Evolutionary conservation across 2,113 vertebrate species (phyloP).

Genomic region (Columbina picui): DNA sequence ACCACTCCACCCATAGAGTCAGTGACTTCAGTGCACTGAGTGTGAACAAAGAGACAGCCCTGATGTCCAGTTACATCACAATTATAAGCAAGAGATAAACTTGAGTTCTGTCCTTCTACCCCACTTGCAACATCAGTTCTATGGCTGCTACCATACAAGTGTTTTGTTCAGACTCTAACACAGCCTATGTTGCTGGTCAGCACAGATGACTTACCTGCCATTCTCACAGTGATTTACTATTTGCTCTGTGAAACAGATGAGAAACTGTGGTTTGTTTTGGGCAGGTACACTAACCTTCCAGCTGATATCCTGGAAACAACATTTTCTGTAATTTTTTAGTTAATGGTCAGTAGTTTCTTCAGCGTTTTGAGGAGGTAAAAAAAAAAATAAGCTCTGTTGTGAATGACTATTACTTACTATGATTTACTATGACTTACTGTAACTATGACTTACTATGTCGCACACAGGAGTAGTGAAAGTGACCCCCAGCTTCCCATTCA

Average conservation of each 20-base stretch:
- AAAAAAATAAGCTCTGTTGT: not conserved
- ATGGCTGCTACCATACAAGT: not conserved
- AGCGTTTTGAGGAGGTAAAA: not conserved
- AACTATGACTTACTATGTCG: not conserved
- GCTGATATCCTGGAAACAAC: not conserved
- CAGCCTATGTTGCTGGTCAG: not conserved
- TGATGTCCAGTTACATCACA: not conserved
- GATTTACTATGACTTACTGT: too few species aligned
- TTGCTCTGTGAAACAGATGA: not conserved
- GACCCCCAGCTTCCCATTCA: not conserved
- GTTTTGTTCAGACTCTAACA: not conserved
- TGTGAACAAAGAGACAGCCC: not conserved
- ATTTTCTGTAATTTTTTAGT: not conserved
- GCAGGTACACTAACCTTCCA: not conserved
- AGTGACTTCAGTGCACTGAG: not conserved
- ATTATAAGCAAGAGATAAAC: not conserved
- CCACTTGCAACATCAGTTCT: fast-evolving
- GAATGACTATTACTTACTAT: not conserved
- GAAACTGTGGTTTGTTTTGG: not conserved
- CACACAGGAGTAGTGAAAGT: not conserved
- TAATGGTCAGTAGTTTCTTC: not conserved
- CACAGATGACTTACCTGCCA: not conserved
- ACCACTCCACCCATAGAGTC: not conserved
- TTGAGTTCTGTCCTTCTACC: not conserved
- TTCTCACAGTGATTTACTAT: not conserved